These are phyloP conservation scores for Colossoma macropomum DNA, from an alignment of 2,113 vertebrate genomes.

Conservation along the genomic window DNA sequence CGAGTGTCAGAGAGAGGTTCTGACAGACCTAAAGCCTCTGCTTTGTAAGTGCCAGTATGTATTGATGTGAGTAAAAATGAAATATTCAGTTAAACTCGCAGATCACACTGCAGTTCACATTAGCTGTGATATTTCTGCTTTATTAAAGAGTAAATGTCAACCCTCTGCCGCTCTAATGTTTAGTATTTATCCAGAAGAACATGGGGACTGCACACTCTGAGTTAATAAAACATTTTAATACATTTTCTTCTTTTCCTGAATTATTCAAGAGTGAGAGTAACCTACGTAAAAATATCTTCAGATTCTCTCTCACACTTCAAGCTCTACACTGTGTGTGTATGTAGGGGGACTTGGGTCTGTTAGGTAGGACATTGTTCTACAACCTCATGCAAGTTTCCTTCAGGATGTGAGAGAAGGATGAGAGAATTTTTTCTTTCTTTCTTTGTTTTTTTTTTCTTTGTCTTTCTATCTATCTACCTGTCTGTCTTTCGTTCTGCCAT, in stretches of 20 bases:
- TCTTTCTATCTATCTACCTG: no score
- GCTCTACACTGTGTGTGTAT: neutral
- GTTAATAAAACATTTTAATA: neutral
- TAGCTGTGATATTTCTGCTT: neutral
- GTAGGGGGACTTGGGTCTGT: neutral
- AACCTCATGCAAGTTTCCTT: no score
- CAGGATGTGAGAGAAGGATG: no score
- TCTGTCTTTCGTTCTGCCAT: no score
- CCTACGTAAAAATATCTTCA: no score
- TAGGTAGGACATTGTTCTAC: neutral
- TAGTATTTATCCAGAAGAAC: neutral
- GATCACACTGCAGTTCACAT: neutral
- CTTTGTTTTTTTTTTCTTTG: no score
- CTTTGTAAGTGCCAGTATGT: neutral
- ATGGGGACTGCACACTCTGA: neutral
- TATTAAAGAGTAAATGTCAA: slow-evolving; percentile 2
- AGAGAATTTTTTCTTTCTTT: neutral
- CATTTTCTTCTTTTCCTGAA: neutral
- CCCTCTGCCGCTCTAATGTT: neutral
- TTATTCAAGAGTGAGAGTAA: neutral
- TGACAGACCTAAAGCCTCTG: neutral
- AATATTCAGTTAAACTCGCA: neutral
- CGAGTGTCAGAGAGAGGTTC: no score
- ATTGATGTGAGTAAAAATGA: neutral
- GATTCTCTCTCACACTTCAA: neutral